These are phyloP conservation scores for Carterocephalus palaemon DNA, from an alignment of 2,888 invertebrate species.

Conservation along the genomic window DNA sequence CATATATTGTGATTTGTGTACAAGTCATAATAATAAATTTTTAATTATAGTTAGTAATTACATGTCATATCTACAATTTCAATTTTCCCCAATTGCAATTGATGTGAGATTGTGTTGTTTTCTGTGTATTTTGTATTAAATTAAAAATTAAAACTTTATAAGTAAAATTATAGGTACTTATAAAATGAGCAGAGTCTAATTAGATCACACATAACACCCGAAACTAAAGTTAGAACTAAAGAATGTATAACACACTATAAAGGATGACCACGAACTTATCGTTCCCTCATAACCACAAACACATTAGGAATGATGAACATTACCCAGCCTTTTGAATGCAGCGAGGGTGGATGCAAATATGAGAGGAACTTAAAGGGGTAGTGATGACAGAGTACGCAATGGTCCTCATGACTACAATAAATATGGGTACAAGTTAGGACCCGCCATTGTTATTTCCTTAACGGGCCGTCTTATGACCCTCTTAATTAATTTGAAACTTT, in stretches of 20 bases:
- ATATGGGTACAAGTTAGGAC: constrained; percentile 62
- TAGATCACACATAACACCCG: too few species aligned
- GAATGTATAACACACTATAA: constrained; percentile 4
- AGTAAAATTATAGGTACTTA: background rate
- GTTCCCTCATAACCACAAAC: constrained; percentile 14
- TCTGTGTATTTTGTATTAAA: too few species aligned
- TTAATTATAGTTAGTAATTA: too few species aligned
- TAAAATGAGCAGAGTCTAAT: background rate
- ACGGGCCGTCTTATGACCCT: constrained; percentile 76
- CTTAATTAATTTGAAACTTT: constrained; percentile 80
- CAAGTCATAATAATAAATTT: too few species aligned
- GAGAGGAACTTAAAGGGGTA: constrained; percentile 28
- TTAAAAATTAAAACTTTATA: too few species aligned
- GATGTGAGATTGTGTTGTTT: too few species aligned
- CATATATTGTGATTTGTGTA: too few species aligned
- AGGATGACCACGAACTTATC: constrained; percentile 1
- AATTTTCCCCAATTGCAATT: too few species aligned
- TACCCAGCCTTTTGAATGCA: constrained; percentile 26
- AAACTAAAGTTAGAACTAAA: too few species aligned
- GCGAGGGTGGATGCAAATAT: constrained; percentile 28
- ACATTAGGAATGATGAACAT: constrained; percentile 17
- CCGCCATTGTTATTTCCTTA: constrained; percentile 75
- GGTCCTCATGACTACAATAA: constrained; percentile 65
- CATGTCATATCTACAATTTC: too few species aligned
- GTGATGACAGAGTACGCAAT: constrained; percentile 59